These are phyloP conservation scores for Hapalemur alaotrensis DNA, from an alignment of 2,797 vertebrate species.

Conservation along the genomic window DNA sequence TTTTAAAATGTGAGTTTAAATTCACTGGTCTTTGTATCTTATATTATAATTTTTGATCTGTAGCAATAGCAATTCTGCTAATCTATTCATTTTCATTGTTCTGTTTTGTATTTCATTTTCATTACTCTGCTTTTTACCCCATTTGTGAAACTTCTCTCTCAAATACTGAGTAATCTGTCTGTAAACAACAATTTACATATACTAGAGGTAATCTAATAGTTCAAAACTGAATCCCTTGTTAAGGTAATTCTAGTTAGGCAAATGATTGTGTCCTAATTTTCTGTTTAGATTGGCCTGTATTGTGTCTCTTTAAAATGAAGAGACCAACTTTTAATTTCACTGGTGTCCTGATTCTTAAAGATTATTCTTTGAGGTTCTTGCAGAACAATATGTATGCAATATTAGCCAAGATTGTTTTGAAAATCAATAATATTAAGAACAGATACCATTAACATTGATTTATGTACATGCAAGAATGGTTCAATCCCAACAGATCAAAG, in stretches of 20 bases:
- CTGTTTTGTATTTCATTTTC: conserved; percentile 6
- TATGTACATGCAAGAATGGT: background rate
- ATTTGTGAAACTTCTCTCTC: background rate
- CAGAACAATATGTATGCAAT: background rate
- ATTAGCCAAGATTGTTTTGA: background rate
- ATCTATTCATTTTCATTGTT: conserved; percentile 16
- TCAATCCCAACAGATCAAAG: background rate
- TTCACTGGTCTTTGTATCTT: background rate
- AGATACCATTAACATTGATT: background rate
- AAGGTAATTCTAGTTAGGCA: background rate
- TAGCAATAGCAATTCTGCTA: background rate
- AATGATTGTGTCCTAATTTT: background rate
- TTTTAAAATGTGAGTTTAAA: background rate
- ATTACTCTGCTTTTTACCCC: background rate
- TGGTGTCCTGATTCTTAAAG: background rate
- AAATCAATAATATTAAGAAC: conserved; percentile 31
- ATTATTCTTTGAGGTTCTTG: background rate
- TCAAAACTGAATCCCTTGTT: background rate
- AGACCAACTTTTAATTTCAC: background rate
- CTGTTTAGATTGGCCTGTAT: background rate
- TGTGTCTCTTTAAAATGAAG: background rate
- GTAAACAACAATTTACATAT: background rate
- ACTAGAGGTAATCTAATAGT: background rate
- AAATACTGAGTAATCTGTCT: background rate
- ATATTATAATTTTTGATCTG: background rate